These are phyloP conservation scores for Eupithecia insigniata DNA, from an alignment of 2,888 invertebrate species.

Conservation along the genomic window DNA sequence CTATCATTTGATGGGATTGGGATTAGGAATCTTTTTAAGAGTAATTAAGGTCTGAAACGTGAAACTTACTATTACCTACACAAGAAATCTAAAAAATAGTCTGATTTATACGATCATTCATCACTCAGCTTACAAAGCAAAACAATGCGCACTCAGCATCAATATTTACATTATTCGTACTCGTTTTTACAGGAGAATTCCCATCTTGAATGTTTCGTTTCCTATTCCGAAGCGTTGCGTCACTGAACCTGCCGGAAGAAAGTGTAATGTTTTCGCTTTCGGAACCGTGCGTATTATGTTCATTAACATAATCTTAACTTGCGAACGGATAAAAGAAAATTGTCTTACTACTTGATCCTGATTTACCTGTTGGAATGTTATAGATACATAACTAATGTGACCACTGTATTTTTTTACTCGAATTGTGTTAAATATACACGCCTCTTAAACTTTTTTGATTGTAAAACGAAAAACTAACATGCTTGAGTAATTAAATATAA, in stretches of 20 bases:
- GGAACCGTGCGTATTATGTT: constrained; percentile 41
- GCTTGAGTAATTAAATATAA: neutral
- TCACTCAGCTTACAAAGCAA: constrained; percentile 7
- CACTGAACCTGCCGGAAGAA: constrained; percentile 54
- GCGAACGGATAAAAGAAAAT: constrained; percentile 17
- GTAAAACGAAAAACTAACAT: neutral
- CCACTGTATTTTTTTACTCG: neutral
- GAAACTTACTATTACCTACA: neutral
- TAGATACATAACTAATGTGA: neutral
- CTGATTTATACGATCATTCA: neutral
- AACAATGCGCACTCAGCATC: constrained; percentile 38
- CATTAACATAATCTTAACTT: constrained; percentile 45
- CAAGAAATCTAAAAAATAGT: neutral
- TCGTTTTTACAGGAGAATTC: constrained; percentile 50
- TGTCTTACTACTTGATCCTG: neutral
- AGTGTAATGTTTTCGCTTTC: constrained; percentile 57
- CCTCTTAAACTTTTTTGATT: neutral
- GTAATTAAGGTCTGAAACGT: neutral
- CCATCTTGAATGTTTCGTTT: constrained; percentile 46
- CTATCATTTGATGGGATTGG: neutral
- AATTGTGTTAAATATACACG: neutral
- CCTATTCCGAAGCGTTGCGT: constrained; percentile 53
- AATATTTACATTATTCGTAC: constrained; percentile 49
- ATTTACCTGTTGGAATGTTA: neutral
- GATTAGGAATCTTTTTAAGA: neutral